These are phyloP conservation scores for Rotaria sp. DNA, from an alignment of 2,888 invertebrate species.

Conservation along the genomic window DNA sequence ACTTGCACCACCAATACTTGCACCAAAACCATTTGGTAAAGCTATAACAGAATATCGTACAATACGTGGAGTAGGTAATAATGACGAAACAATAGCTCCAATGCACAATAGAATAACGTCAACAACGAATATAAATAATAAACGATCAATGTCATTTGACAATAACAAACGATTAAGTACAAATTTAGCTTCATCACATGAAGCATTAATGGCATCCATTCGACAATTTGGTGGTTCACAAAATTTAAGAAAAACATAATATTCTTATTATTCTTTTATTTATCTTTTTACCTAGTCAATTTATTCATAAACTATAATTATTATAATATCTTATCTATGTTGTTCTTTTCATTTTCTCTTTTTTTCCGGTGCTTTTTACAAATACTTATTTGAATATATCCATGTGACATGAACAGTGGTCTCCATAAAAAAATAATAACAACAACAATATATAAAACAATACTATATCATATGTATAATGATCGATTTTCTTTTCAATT, in stretches of 20 bases:
- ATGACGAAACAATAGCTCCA: not conserved
- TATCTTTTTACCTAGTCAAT: not conserved
- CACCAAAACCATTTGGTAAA: conserved; percentile 2
- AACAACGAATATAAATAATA: not conserved
- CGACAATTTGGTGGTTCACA: conserved; percentile 16
- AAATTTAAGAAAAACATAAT: not conserved
- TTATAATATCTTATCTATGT: not conserved
- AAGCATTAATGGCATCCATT: not conserved
- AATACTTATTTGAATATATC: not conserved
- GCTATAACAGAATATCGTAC: conserved; percentile 12
- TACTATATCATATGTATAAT: not conserved
- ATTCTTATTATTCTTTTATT: not conserved
- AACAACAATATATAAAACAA: not conserved
- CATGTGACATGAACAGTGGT: not conserved
- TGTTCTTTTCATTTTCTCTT: not conserved
- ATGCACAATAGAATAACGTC: not conserved
- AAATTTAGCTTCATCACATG: not conserved
- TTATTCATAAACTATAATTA: not conserved
- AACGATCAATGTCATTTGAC: not conserved
- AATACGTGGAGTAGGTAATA: not conserved
- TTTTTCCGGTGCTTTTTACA: not conserved
- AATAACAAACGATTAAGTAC: not conserved
- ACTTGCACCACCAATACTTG: not conserved
- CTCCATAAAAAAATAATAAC: not conserved
- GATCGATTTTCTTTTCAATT: not conserved